Evolutionary conservation across 2,888 invertebrate genomes (phyloP).

Genomic region (Zhuqinia jingwanae): DNA sequence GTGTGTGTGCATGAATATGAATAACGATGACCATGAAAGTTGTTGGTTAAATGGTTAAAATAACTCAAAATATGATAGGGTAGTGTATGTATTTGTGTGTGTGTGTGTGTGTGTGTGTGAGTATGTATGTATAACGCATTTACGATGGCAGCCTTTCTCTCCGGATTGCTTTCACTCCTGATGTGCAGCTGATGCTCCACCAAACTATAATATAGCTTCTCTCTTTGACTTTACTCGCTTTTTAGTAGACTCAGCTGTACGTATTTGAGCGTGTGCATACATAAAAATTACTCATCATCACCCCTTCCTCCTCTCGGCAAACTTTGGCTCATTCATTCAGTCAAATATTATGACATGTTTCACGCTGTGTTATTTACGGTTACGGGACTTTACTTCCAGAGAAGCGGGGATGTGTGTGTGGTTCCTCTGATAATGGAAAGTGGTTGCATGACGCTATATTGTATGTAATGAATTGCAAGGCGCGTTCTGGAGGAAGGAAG

Average conservation of each 20-base stretch:
- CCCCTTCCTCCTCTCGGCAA: conserved; percentile 8
- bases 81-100: neutral
- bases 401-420: neutral
- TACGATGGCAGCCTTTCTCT: conserved; percentile 21
- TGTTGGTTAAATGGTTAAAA: conserved; percentile 12
- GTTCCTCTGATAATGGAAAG: neutral
- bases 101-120: neutral
- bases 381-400: conserved; percentile 51
- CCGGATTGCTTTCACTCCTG: conserved; percentile 20
- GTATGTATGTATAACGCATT: conserved; percentile 11
- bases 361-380: conserved; percentile 68
- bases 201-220: neutral
- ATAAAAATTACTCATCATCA: conserved; percentile 21
- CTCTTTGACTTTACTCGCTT: neutral
- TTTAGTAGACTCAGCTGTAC: too few species aligned
- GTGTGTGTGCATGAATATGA: conserved; percentile 5
- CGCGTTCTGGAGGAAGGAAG: neutral
- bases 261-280: neutral
- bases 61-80: conserved; percentile 24
- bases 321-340: conserved; percentile 57
- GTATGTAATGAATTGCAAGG: neutral
- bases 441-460: too few species aligned
- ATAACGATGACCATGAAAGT: conserved; percentile 47
- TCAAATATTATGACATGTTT: conserved; percentile 63
- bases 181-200: conserved; percentile 38